phyloP scores from a whole-genome alignment of 2,113 vertebrate species.

The Cyprinodon variegatus region DNA sequence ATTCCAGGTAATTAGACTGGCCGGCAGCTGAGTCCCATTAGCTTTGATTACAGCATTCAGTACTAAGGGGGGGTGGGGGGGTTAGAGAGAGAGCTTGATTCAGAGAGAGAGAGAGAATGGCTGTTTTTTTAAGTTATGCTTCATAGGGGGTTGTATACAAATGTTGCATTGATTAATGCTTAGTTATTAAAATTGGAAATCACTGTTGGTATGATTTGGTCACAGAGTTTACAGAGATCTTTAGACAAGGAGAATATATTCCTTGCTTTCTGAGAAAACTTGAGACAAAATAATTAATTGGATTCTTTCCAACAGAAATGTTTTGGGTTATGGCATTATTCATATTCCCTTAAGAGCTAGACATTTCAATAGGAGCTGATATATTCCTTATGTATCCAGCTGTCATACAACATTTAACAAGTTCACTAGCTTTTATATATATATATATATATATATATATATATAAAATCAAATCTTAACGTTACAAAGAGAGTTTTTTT shows the following conservation, averaged over 20 bases:
- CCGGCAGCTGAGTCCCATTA: conserved; percentile 81
- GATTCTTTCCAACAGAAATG: neutral
- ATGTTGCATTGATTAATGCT: neutral
- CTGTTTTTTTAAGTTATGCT: neutral
- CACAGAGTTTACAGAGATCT: neutral
- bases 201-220: neutral
- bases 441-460: too few species aligned
- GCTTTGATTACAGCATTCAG: conserved; percentile 74
- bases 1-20: conserved; percentile 79
- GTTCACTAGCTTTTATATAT: neutral
- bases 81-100: conserved; percentile 12
- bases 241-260: neutral
- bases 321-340: neutral
- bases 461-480: too few species aligned
- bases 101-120: neutral
- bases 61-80: conserved; percentile 41
- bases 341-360: neutral
- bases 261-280: neutral
- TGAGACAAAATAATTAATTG: neutral
- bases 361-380: neutral
- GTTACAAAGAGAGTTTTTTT: neutral
- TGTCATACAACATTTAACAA: neutral
- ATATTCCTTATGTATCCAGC: neutral
- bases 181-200: neutral
- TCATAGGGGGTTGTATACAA: neutral